Evolutionary conservation across 2,113 vertebrate genomes (phyloP).

Genomic region (Etheostoma spectabile): DNA sequence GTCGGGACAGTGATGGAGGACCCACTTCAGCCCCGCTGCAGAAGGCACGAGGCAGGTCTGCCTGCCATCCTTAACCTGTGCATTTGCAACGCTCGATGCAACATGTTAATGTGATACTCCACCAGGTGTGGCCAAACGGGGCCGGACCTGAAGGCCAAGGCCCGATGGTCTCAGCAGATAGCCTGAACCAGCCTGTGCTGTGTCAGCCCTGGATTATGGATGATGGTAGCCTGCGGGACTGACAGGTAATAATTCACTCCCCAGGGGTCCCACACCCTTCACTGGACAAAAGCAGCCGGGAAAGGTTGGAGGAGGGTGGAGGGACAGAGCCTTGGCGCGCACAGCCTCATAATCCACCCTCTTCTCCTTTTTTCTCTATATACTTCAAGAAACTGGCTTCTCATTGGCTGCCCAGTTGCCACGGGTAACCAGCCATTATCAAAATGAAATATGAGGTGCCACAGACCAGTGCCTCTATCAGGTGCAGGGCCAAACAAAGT

Average conservation of each 20-base stretch:
- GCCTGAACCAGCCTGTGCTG: constrained; percentile 55
- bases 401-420: constrained; percentile 74
- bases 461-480: constrained; percentile 63
- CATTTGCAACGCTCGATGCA: constrained; percentile 59
- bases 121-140: constrained; percentile 50
- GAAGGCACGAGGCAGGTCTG: constrained; percentile 15
- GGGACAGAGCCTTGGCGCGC: constrained; percentile 45
- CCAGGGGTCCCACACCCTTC: constrained; percentile 74
- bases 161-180: constrained; percentile 68
- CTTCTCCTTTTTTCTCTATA: constrained; percentile 19
- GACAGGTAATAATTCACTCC: constrained; percentile 86
- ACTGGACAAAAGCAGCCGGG: constrained; percentile 70
- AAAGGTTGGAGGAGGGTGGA: not conserved
- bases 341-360: constrained; percentile 31
- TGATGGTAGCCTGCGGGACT: constrained; percentile 63
- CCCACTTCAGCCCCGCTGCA: constrained; percentile 37
- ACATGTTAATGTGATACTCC: constrained; percentile 71
- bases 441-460: constrained; percentile 80
- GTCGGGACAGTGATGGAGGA: constrained; percentile 42
- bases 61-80: constrained; percentile 38
- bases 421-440: constrained; percentile 75
- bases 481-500: constrained; percentile 76
- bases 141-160: constrained; percentile 72
- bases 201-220: constrained; percentile 80
- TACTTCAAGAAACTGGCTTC: constrained; percentile 62